Conservation (phyloP, 1,140 invertebrate species). For the Samia ricini region DNA sequence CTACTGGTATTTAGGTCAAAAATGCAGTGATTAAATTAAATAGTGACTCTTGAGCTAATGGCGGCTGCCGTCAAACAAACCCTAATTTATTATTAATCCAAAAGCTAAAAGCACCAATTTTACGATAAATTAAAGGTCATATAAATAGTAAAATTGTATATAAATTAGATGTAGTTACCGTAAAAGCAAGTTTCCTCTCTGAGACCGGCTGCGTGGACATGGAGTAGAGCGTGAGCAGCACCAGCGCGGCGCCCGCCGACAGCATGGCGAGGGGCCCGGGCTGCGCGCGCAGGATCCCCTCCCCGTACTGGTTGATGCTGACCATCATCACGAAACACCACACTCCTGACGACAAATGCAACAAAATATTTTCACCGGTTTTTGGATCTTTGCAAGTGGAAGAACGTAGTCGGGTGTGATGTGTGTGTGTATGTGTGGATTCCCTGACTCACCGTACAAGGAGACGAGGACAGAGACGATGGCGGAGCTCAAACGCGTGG, state of each 20-base stretch:
- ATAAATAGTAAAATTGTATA: no score
- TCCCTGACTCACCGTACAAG: conserved; percentile 71
- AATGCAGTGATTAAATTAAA: no score
- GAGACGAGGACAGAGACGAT: conserved; percentile 77
- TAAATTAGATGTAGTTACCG: conserved; percentile 38
- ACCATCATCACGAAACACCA: conserved; percentile 76
- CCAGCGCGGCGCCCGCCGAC: conserved; percentile 47
- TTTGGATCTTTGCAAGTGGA: no score
- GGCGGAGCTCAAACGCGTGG: conserved; percentile 72
- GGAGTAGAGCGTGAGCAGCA: conserved; percentile 74
- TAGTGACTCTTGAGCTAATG: no score
- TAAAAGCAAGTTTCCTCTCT: conserved; percentile 74
- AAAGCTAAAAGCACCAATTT: no score
- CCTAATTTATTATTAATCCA: no score
- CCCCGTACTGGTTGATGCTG: conserved; percentile 64
- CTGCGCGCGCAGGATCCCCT: conserved; percentile 62
- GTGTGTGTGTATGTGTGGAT: no score
- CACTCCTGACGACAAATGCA: conserved; percentile 53
- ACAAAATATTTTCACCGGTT: not conserved
- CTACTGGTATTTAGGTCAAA: no score
- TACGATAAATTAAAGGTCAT: no score
- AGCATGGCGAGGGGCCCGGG: conserved; percentile 52
- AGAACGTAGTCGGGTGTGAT: no score
- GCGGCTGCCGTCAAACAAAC: no score
- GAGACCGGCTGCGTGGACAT: conserved; percentile 81